Evolutionary conservation across 2,113 vertebrate species (phyloP).

Genomic region (Myocastor coypus): DNA sequence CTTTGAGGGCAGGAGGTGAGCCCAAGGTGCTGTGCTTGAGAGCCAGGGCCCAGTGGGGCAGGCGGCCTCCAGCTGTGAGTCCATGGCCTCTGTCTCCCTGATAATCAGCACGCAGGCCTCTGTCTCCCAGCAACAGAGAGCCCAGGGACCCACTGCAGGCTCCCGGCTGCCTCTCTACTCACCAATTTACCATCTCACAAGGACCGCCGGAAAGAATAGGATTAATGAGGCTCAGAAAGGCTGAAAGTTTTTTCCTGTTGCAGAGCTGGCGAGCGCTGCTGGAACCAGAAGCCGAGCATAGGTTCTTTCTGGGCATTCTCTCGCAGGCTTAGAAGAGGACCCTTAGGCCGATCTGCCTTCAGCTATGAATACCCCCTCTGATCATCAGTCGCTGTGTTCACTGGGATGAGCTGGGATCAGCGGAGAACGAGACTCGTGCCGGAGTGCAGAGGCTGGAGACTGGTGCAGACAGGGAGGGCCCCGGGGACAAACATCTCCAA

Average conservation of each 20-base stretch:
- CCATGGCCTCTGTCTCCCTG: background rate
- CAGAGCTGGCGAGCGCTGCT: background rate
- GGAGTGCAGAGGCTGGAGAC: background rate
- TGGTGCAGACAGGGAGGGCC: background rate
- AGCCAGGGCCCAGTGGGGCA: background rate
- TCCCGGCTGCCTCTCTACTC: background rate
- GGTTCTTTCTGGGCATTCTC: constrained; percentile 22
- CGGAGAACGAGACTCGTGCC: background rate
- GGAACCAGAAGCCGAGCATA: background rate
- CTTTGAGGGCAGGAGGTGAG: constrained; percentile 20
- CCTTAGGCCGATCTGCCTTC: background rate
- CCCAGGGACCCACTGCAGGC: constrained; percentile 28
- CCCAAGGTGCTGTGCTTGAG: background rate
- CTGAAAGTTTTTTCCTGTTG: constrained; percentile 54
- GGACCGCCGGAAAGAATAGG: background rate
- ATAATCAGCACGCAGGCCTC: background rate
- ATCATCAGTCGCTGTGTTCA: constrained; percentile 3
- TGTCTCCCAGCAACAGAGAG: constrained; percentile 58
- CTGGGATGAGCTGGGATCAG: background rate
- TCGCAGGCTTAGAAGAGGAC: constrained; percentile 2
- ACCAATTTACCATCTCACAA: constrained; percentile 39
- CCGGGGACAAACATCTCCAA: background rate
- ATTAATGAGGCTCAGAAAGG: constrained; percentile 51
- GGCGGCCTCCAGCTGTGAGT: background rate
- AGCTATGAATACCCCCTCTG: constrained; percentile 58